phyloP scores from a whole-genome alignment of 2,797 vertebrate species.

The Sitta carolinensis region DNA sequence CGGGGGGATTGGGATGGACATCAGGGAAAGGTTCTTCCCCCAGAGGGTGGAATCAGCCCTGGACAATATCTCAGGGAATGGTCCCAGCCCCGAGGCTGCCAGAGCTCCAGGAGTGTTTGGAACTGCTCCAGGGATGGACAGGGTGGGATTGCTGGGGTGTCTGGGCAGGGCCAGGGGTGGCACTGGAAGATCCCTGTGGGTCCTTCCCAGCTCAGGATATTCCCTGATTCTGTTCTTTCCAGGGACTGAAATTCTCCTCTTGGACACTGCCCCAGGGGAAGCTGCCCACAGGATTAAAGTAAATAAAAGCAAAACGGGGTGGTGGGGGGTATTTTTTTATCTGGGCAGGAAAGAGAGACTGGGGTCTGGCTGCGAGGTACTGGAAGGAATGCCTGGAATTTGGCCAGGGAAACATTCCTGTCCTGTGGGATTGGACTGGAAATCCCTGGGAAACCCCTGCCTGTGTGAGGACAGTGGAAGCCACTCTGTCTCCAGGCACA shows the following conservation, averaged over 20 bases:
- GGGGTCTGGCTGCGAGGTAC: background rate
- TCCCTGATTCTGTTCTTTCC: background rate
- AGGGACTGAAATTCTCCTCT: background rate
- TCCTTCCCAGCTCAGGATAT: background rate
- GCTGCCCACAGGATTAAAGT: background rate
- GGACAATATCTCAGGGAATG: background rate
- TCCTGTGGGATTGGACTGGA: background rate
- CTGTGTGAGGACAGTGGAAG: background rate
- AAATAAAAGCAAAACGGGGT: background rate
- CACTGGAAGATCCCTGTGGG: background rate
- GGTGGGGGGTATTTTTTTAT: background rate
- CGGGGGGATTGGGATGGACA: background rate
- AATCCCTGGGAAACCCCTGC: background rate
- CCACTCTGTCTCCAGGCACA: background rate
- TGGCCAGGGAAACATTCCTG: background rate
- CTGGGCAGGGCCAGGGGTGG: background rate
- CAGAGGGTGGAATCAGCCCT: background rate
- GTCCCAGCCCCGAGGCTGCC: background rate
- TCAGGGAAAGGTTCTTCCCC: background rate
- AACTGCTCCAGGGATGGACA: accelerated
- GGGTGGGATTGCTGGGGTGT: background rate
- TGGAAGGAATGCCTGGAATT: background rate
- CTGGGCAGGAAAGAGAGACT: background rate
- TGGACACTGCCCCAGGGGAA: background rate
- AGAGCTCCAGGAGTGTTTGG: background rate